Evolutionary conservation across 2,113 vertebrate species (phyloP).

Genomic region (Chaetura pelagica): DNA sequence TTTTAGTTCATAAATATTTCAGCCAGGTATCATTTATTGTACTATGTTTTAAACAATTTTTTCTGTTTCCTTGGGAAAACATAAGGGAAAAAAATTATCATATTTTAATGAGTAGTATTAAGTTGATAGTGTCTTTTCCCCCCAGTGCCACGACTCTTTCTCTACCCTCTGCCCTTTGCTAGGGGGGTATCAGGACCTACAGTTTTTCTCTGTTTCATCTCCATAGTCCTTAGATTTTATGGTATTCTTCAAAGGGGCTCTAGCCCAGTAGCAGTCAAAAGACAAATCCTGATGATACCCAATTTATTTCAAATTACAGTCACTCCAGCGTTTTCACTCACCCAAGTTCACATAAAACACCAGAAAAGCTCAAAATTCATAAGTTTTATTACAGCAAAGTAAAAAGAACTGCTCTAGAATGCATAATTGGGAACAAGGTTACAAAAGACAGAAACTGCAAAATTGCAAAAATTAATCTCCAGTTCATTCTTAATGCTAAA

Average conservation of each 20-base stretch:
- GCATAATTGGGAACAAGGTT: neutral
- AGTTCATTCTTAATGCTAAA: neutral
- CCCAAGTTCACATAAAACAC: neutral
- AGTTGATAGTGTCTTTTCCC: neutral
- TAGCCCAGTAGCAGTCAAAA: neutral
- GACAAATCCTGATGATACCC: neutral
- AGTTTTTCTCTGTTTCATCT: neutral
- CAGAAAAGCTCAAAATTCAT: neutral
- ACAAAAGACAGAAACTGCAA: neutral
- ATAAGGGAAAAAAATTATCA: neutral
- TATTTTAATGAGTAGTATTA: constrained; percentile 1
- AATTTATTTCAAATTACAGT: neutral
- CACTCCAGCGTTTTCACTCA: neutral
- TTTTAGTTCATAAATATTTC: constrained; percentile 30
- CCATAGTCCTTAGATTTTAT: neutral
- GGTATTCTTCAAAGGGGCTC: neutral
- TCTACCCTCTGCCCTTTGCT: neutral
- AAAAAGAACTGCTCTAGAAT: neutral
- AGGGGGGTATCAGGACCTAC: neutral
- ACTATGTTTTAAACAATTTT: neutral
- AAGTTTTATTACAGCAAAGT: neutral
- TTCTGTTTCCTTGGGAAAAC: neutral
- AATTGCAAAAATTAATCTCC: neutral
- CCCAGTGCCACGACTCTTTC: neutral
- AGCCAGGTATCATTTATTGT: neutral